A percentile compares a stretch with the other conserved stretches of the same genome.
These are phyloP conservation scores for Thaumetopoea pityocampa DNA, from an alignment of 1,140 invertebrate species.

Conservation along the genomic window DNA sequence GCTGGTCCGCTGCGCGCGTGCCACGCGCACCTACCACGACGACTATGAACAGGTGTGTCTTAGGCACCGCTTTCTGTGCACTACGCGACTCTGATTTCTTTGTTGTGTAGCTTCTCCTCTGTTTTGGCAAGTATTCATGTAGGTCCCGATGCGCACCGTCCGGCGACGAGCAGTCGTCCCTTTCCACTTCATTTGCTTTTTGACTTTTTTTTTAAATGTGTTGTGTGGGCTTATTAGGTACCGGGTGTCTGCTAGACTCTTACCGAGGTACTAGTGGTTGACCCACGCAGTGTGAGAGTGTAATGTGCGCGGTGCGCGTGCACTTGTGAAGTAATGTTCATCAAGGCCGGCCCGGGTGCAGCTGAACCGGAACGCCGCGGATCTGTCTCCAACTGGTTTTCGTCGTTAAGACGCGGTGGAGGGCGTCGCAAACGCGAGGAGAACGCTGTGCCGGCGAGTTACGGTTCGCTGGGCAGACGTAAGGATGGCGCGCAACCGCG, in stretches of 20 bases:
- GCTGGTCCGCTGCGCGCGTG: conserved; percentile 59
- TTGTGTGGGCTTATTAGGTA: conserved; percentile 52
- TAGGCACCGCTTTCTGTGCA: conserved; percentile 47
- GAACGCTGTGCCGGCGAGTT: conserved; percentile 48
- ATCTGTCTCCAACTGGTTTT: conserved; percentile 85
- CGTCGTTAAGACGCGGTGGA: conserved; percentile 79
- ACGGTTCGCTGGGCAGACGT: conserved; percentile 68
- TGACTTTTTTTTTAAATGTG: conserved; percentile 40
- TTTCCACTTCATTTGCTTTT: conserved; percentile 60
- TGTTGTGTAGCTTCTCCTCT: conserved; percentile 47
- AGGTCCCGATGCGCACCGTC: conserved; percentile 27
- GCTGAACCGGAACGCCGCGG: conserved; percentile 73
- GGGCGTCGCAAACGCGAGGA: conserved; percentile 66
- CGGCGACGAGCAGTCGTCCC: conserved; percentile 47
- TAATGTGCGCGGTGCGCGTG: conserved; percentile 55
- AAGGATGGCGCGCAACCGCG: conserved; percentile 57
- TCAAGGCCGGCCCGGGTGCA: conserved; percentile 63
- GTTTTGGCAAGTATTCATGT: conserved; percentile 44
- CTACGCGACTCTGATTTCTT: conserved; percentile 29
- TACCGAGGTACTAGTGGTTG: conserved; percentile 33
- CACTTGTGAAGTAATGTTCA: conserved; percentile 70
- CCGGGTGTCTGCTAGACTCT: conserved; percentile 43
- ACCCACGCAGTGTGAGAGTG: conserved; percentile 37
- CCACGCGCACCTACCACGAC: conserved; percentile 56
- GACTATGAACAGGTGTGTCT: conserved; percentile 70